Evolutionary conservation across 2,888 invertebrate species (phyloP), one percentile per base, ranked within the genome.

Genomic region (Drosophila quasianomalipes): DNA sequence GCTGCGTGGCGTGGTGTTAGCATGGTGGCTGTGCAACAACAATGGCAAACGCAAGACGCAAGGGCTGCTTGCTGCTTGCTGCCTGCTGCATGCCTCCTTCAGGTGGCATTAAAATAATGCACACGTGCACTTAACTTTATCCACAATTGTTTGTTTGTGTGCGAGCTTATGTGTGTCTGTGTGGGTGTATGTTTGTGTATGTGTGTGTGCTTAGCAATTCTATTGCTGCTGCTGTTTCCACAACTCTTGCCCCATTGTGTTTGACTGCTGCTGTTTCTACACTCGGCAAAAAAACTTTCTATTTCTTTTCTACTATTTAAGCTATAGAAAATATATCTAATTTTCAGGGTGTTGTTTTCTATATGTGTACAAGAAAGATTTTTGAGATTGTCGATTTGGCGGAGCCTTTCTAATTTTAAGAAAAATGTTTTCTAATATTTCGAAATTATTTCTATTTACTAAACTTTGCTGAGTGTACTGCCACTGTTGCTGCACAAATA

Each of bases 81-180:
- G 44, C 44, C 14, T 14, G 47, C 22, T 47, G 82, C 70, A 65
- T 30, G 28, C 19, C 91, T 90, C 81, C 92, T 92, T 92, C 87
- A 92, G 92, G 91, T 91, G 86, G 89, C 92, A 92, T 91, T 92
- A 92, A 92, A 92, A 92, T 92, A 92, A 92, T 92, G 92, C 91
- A 92, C 90, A 92, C 90, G 88, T 91, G 90, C 91, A 91, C 92
- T 92, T 88, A 91, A 91, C 89, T 91, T 88, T 89, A 92, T 92
- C 83, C 91, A 85, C 88, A 82, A 88, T 74, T 85, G 72, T 88
- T 81, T 86, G 83, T 85, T 74, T 81, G 63, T 70, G 30, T 55
- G 52, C 31, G 14, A 44, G 41, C 30, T 7, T 41, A 47, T 53
- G 28, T 35, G 9, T 58, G 52, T 33, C 22, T 53, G 55, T 52